Conservation (phyloP, 1,140 invertebrate genomes). For the Latrodectus geometricus region DNA sequence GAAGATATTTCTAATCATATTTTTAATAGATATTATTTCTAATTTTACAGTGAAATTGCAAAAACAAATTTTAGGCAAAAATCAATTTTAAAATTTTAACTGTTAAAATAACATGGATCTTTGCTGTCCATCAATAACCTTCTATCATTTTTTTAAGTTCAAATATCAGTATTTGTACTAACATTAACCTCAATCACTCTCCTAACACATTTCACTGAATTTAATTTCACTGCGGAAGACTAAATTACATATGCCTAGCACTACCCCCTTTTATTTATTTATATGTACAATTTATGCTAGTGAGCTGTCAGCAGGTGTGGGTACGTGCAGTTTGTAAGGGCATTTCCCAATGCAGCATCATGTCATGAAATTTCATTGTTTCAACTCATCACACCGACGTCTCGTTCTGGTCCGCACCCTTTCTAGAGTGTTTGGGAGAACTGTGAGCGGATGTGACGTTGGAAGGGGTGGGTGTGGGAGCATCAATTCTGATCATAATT, state of each 20-base stretch:
- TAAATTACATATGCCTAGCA: conserved; percentile 52
- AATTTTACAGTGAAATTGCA: neutral
- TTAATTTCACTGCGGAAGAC: conserved; percentile 52
- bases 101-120: too few species aligned
- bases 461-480: conserved; percentile 65
- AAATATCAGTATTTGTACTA: too few species aligned
- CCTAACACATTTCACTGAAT: neutral
- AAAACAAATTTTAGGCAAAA: conserved; percentile 27
- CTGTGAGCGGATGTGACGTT: conserved; percentile 38
- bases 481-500: conserved; percentile 75
- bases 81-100: neutral
- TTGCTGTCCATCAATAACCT: too few species aligned
- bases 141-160: too few species aligned
- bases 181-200: too few species aligned
- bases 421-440: conserved; percentile 56
- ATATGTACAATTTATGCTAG: conserved; percentile 35
- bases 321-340: conserved; percentile 27
- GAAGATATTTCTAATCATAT: too few species aligned
- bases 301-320: conserved; percentile 52
- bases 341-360: neutral
- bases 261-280: conserved; percentile 25
- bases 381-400: conserved; percentile 60
- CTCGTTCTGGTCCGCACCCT: conserved; percentile 59
- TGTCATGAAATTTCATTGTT: neutral
- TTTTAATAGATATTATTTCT: too few species aligned